Base-by-base conservation (phyloP, 2,797 vertebrate genomes). In the Crenuchus spilurus region DNA sequence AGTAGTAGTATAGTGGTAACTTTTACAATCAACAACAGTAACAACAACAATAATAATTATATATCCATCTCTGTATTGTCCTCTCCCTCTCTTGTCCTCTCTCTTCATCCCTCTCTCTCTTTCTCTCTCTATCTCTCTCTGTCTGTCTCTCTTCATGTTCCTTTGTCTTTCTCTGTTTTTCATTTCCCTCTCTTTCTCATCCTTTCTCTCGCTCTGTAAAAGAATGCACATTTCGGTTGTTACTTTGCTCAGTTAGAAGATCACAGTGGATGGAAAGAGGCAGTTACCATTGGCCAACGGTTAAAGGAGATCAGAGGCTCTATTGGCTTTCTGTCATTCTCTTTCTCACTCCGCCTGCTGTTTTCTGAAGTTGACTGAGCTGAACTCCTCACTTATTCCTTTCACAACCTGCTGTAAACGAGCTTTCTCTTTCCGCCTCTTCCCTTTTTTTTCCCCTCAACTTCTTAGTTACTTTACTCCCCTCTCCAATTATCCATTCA, bases 311-410 rank as follows among this genome's bases (percentile, higher is more conserved):
- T 70, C 48, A 70, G 30, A 49, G 28, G 16, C 49, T 49, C 8
- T 63, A 44, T 66, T 68, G 72, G 18, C 41, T 70, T 52, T 72
- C 52, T 62, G 52, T 67, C 55, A 26, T 35, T 67, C 76, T 75
- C 69, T 66, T 65, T 78, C 55, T 67, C 65, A 46, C 69, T 71
- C 75, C n/a, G n/a, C n/a, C 48, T 67, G 10, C 46, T 33, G 4
- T 28, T 57, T 39, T 64, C 41, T 60, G 6, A 20, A 42, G 11
- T 31, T 35, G 24, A 33, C 24, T 5, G 14, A n/a, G 58, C 14
- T 26, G 3, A 61, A 33, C 18, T 13, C 4, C 30, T 30, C 3
- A 8, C 39, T 22, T 6, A 30, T 46, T 74, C 66, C 9, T 37
- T 55, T 39, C 14, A n/a, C 35, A 49, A 33, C 22, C 26, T 28